These are phyloP conservation scores for Laticauda laticaudata DNA, from an alignment of 2,113 vertebrate species.

Conservation along the genomic window DNA sequence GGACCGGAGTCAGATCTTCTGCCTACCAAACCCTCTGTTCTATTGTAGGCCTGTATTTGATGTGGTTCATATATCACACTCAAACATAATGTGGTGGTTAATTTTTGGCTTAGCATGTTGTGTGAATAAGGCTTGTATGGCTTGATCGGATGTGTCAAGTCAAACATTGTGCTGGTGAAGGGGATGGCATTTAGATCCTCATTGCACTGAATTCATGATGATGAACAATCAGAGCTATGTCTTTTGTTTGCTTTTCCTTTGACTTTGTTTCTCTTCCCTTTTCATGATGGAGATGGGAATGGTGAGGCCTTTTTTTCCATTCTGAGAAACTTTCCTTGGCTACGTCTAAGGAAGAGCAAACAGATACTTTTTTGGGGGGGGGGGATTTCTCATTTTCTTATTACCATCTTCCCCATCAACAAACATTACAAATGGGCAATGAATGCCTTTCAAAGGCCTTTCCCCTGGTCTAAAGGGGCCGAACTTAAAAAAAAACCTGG, in stretches of 20 bases:
- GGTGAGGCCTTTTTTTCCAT: constrained; percentile 75
- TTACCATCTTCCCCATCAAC: constrained; percentile 61
- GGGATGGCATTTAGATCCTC: neutral
- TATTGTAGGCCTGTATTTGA: too few relatives aligned
- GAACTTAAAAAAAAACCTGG: neutral
- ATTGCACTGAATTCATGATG: constrained; percentile 53
- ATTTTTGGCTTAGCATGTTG: neutral
- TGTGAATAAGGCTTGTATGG: neutral
- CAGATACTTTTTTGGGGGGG: constrained; percentile 60
- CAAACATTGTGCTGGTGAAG: neutral
- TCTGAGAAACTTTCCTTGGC: constrained; percentile 73
- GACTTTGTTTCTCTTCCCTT: constrained; percentile 65
- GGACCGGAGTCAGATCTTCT: too few relatives aligned
- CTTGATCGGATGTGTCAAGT: neutral
- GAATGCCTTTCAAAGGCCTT: constrained; percentile 41
- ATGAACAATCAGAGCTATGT: constrained; percentile 55
- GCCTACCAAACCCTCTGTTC: too few relatives aligned
- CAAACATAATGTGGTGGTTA: neutral
- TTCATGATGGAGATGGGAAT: constrained; percentile 46
- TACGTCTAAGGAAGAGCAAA: constrained; percentile 62
- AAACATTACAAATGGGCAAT: constrained; percentile 44
- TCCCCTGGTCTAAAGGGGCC: constrained; percentile 20
- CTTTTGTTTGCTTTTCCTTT: constrained; percentile 63
- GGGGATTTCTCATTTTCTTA: constrained; percentile 50
- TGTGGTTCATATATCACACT: neutral